Base-by-base conservation (phyloP, 2,888 invertebrate genomes). In the Chrysopilus asiliformis region DNA sequence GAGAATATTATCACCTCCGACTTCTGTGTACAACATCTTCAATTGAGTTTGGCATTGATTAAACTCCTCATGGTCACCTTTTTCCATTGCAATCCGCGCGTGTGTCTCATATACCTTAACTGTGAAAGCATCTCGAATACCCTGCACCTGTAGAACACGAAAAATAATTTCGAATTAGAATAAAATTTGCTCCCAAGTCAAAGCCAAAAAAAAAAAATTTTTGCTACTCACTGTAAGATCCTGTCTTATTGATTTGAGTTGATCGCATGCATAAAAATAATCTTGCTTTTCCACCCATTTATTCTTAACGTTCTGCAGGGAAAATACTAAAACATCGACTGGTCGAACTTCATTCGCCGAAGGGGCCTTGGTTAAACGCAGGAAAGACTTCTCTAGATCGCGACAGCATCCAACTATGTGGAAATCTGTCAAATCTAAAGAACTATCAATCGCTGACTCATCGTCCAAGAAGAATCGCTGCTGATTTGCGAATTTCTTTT, bases 31-130 rank as follows among this genome's bases (percentile, higher is more conserved):
- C 20, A 99, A 71, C 74, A 89, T 84, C 68, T 89, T 89, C 36
- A 99, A 70, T 66, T 99, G 98, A 10, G 94, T 93, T 67, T 98
- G 98, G 59, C 98, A 99, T 64, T 98, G 97, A 70, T 99, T 99
- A 59, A 97, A 98, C 61, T 99, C 98, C 57, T 94, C 95, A 60
- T 94, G 93, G 58, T 98, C 98, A 35, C 91, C 90, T 66, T 87
- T 94, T 63, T 98, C 97, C 60, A 98, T 71, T 33, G 97, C 95
- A 53, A 98, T 90, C 37, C 95, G 73, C 4, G 95, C 97, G 68
- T 99, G 97, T 4, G 93, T 94, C 69, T 99, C 98, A 67, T 99
- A 98, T 9, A 98, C 98, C 56, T 85, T 76, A n/a, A 98, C 83
- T 36, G 97, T 94, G 57, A 99, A 94, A 46, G 72, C 72, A 67